phyloP scores from a whole-genome alignment of 2,888 invertebrate species.

The Parnassius orleans region DNA sequence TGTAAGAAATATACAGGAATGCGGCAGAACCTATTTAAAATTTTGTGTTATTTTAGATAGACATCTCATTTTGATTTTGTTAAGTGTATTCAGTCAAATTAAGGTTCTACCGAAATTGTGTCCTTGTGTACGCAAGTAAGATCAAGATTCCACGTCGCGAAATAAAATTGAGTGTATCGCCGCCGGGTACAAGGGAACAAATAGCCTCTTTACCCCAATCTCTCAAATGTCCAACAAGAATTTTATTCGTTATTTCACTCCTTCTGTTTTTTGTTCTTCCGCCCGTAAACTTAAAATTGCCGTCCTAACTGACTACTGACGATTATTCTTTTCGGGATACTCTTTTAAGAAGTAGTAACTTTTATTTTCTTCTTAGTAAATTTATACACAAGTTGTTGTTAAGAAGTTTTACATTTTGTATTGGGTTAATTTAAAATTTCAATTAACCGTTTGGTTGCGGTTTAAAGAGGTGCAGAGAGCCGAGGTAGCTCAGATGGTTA shows the following conservation, averaged over 20 bases:
- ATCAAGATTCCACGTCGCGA: constrained; percentile 20
- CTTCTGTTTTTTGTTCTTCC: constrained; percentile 18
- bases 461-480: too few relatives aligned
- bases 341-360: constrained; percentile 11
- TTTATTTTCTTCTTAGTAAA: constrained; percentile 13
- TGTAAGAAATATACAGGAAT: neutral
- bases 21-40: neutral
- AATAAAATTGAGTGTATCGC: constrained; percentile 24
- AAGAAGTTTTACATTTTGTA: too few relatives aligned
- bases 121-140: constrained; percentile 10
- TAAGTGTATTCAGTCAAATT: constrained; percentile 5
- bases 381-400: neutral
- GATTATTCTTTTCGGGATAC: constrained; percentile 21
- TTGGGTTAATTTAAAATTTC: too few relatives aligned
- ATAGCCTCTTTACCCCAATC: constrained; percentile 27
- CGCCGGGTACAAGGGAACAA: constrained; percentile 19
- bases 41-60: neutral
- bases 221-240: constrained; percentile 28
- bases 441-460: too few relatives aligned
- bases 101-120: constrained; percentile 9
- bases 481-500: too few relatives aligned
- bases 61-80: neutral
- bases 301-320: constrained; percentile 23
- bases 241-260: constrained; percentile 26
- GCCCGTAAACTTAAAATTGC: constrained; percentile 21